phyloP scores from a whole-genome alignment of 2,797 vertebrate genomes.

The Sebastes steindachneri region DNA sequence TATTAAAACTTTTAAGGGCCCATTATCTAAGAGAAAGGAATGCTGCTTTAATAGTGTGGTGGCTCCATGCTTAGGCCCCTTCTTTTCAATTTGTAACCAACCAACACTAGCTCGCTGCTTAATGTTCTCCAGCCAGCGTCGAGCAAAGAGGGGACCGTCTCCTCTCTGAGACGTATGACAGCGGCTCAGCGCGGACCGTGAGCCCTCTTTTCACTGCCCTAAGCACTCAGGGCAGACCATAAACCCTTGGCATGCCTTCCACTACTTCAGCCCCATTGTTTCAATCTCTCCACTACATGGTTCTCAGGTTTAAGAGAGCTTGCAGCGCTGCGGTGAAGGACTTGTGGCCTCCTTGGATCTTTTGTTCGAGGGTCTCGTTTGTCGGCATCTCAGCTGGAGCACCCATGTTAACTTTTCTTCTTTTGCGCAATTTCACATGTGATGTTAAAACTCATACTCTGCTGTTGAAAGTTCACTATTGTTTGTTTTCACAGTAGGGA shows the following conservation, averaged over 20 bases:
- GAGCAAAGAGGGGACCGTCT: constrained; percentile 48
- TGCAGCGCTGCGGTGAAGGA: constrained; percentile 37
- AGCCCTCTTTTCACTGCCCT: constrained; percentile 63
- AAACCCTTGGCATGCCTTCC: constrained; percentile 77
- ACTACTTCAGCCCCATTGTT: constrained; percentile 72
- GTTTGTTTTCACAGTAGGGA: constrained; percentile 17
- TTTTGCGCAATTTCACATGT: constrained; percentile 25
- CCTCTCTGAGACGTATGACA: constrained; percentile 58
- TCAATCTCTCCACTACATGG: constrained; percentile 52
- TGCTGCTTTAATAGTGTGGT: constrained; percentile 83
- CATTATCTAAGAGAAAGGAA: constrained; percentile 84
- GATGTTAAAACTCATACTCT: constrained; percentile 23
- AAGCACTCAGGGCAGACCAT: constrained; percentile 68
- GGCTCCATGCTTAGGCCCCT: constrained; percentile 78
- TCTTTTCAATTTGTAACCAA: constrained; percentile 75
- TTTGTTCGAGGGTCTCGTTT: constrained; percentile 62
- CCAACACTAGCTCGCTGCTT: constrained; percentile 56
- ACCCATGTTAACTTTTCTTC: constrained; percentile 40
- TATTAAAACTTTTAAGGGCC: constrained; percentile 85
- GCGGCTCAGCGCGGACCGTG: constrained; percentile 45
- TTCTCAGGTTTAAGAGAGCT: constrained; percentile 63
- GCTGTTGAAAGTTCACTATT: constrained; percentile 22
- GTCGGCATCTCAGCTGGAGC: constrained; percentile 30
- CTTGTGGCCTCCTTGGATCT: constrained; percentile 51
- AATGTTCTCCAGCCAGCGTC: constrained; percentile 55